phyloP scores from a whole-genome alignment of 2,113 vertebrate species.

The Vulpes lagopus region DNA sequence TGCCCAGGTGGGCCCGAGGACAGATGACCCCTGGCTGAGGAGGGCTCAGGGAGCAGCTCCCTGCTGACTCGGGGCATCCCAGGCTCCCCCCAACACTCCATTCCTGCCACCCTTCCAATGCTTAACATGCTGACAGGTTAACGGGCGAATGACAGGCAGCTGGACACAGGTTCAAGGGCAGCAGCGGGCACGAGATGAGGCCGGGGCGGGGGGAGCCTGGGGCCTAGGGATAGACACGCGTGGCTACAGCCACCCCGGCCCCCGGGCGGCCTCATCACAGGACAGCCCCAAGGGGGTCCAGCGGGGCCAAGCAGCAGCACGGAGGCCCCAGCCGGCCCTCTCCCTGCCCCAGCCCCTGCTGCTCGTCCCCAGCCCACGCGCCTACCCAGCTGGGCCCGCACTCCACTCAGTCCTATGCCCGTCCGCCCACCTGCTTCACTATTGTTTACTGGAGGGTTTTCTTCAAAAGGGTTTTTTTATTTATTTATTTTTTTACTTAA shows the following conservation, averaged over 20 bases:
- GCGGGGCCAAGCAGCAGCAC: no score
- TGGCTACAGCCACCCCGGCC: neutral
- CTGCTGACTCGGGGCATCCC: neutral
- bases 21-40: fast-evolving
- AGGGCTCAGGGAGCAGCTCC: neutral
- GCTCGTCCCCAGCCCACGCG: fast-evolving
- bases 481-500: constrained; percentile 52
- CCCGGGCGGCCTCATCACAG: no score
- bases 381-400: neutral
- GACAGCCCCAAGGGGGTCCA: no score
- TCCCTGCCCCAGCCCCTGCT: fast-evolving
- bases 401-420: neutral
- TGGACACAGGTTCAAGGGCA: neutral
- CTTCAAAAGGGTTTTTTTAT: constrained; percentile 51
- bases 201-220: no score
- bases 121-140: neutral
- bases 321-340: neutral
- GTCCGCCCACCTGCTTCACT: neutral
- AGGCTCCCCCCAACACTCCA: neutral
- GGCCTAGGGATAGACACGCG: neutral
- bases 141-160: neutral
- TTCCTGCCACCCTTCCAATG: neutral
- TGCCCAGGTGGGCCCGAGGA: neutral
- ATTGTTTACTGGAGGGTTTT: constrained; percentile 62
- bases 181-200: neutral